Conservation (phyloP, 2,113 vertebrate genomes). For the Cnemophilus loriae region DNA sequence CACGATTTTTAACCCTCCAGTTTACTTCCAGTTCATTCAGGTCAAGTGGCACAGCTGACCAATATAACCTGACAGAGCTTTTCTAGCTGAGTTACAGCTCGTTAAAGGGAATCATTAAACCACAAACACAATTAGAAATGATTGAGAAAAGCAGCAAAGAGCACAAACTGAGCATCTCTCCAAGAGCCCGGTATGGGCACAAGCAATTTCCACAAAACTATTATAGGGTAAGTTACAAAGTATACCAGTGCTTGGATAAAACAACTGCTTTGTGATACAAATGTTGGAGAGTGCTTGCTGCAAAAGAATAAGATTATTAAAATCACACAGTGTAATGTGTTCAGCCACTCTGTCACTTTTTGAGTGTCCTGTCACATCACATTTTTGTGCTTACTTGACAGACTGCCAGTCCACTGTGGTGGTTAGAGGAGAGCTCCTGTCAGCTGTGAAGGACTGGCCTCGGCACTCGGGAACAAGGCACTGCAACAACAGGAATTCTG, state of each 20-base stretch:
- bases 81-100: not conserved
- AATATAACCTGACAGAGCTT: not conserved
- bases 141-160: not conserved
- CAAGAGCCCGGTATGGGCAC: not conserved
- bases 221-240: not conserved
- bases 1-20: not conserved
- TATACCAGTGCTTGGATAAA: not conserved
- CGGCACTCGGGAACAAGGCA: slow-evolving; percentile 83
- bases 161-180: not conserved
- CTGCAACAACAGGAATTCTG: slow-evolving; percentile 63
- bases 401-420: slow-evolving; percentile 95
- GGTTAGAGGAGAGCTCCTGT: slow-evolving; percentile 87
- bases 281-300: not conserved
- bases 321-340: not conserved
- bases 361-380: not conserved
- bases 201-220: not conserved
- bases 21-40: not conserved
- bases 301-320: not conserved
- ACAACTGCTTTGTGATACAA: not conserved
- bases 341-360: not conserved
- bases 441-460: slow-evolving; percentile 80
- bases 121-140: not conserved
- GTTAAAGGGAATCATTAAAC: not conserved
- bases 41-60: not conserved
- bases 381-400: slow-evolving; percentile 81